Percentiles rank a stretch among this genome's conserved stretches.
These are phyloP conservation scores for Leucophora obtusa DNA, from an alignment of 2,888 invertebrate species.

Conservation along the genomic window DNA sequence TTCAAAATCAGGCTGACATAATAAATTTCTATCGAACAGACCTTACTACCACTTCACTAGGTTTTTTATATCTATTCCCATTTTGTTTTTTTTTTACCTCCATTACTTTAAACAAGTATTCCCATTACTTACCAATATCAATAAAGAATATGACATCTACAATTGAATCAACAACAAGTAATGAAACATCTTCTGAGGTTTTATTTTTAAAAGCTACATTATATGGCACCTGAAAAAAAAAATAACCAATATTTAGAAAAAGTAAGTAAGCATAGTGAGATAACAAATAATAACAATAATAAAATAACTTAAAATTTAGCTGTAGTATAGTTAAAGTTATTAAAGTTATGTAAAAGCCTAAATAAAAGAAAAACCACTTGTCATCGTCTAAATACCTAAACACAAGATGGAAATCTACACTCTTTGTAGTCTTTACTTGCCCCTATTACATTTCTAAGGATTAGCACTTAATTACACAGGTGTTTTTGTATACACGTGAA, in stretches of 20 bases:
- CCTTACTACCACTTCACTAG: no score
- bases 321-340: background rate
- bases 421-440: slow-evolving; percentile 2
- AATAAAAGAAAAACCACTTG: background rate
- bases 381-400: background rate
- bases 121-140: slow-evolving; percentile 86
- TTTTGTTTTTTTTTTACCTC: background rate
- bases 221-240: slow-evolving; percentile 90
- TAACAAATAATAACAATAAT: background rate
- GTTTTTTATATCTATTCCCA: no score
- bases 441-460: slow-evolving; percentile 18
- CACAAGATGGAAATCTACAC: background rate
- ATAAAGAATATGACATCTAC: slow-evolving; percentile 99
- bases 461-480: slow-evolving; percentile 49
- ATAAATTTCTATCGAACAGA: no score
- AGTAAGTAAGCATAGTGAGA: no score
- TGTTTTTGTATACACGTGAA: background rate
- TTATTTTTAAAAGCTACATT: slow-evolving; percentile 99
- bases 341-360: background rate
- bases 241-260: background rate
- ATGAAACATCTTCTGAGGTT: slow-evolving; percentile 96
- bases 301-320: slow-evolving; percentile 15
- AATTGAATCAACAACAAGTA: slow-evolving; percentile 97
- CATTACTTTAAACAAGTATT: background rate
- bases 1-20: no score